These are phyloP conservation scores for Daphoenositta chrysoptera DNA, from an alignment of 2,113 vertebrate genomes.

Conservation along the genomic window DNA sequence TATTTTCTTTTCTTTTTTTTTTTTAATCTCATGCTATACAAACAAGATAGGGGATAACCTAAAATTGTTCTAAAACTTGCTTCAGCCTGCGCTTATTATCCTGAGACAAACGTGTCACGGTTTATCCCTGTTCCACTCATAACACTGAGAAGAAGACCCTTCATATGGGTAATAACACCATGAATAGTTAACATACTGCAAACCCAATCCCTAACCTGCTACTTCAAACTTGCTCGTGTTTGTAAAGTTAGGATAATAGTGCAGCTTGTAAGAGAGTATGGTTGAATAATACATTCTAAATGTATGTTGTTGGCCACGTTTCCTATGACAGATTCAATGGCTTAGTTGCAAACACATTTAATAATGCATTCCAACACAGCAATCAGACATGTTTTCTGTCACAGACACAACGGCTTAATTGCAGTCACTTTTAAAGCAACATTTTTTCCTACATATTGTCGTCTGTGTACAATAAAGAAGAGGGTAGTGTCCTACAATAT, in stretches of 20 bases:
- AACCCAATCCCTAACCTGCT: background rate
- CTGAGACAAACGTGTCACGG: background rate
- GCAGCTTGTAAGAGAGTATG: background rate
- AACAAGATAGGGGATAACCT: background rate
- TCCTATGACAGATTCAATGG: background rate
- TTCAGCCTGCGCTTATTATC: background rate
- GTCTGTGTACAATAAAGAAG: background rate
- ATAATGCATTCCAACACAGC: background rate
- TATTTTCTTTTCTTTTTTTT: background rate
- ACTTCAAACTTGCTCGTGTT: background rate
- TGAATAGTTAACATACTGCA: background rate
- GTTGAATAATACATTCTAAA: slow-evolving; percentile 15
- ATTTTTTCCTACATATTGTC: background rate
- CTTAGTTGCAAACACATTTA: background rate
- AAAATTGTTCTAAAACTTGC: background rate
- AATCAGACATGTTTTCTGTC: background rate
- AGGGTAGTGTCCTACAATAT: background rate
- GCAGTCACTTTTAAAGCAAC: background rate
- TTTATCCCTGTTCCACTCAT: background rate
- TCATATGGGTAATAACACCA: background rate
- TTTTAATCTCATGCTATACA: background rate
- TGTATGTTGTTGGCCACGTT: background rate
- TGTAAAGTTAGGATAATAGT: background rate
- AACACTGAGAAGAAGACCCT: background rate
- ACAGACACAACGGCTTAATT: background rate